These are phyloP conservation scores for Pithys albifrons DNA, from an alignment of 2,113 vertebrate species.

Conservation along the genomic window DNA sequence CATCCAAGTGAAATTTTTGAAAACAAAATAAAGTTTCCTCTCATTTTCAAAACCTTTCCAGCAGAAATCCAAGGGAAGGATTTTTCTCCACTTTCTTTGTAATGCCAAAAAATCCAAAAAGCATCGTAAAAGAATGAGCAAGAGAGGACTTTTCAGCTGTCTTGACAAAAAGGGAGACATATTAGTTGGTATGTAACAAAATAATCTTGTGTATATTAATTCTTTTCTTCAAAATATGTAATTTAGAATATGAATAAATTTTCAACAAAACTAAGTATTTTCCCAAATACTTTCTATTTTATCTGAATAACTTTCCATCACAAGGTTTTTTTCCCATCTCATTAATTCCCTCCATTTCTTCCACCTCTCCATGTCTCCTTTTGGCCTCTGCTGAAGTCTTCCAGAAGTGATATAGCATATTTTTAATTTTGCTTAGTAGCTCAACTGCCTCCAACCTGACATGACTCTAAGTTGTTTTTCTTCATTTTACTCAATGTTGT, in stretches of 20 bases:
- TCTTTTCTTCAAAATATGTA: background rate
- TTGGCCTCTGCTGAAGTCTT: background rate
- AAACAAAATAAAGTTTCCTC: background rate
- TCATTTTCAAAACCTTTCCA: background rate
- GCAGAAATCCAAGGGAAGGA: background rate
- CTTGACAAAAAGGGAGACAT: background rate
- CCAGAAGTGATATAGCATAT: background rate
- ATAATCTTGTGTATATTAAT: background rate
- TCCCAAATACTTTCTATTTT: background rate
- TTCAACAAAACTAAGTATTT: background rate
- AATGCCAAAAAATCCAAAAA: background rate
- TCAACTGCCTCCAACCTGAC: background rate
- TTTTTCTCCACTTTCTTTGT: background rate
- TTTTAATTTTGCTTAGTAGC: slow-evolving; percentile 3
- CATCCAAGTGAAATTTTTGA: background rate
- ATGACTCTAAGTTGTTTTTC: background rate
- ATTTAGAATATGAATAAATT: background rate
- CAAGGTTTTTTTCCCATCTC: background rate
- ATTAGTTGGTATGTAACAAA: background rate
- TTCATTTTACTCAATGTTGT: slow-evolving; percentile 1
- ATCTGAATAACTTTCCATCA: background rate
- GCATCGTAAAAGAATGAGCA: background rate
- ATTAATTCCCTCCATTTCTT: background rate
- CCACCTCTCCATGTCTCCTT: background rate
- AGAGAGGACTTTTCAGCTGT: background rate